A percentile compares a stretch with the other conserved stretches of the same genome.
Evolutionary conservation across 2,797 vertebrate species (phyloP).

Genomic region (Tenualosa ilisha): DNA sequence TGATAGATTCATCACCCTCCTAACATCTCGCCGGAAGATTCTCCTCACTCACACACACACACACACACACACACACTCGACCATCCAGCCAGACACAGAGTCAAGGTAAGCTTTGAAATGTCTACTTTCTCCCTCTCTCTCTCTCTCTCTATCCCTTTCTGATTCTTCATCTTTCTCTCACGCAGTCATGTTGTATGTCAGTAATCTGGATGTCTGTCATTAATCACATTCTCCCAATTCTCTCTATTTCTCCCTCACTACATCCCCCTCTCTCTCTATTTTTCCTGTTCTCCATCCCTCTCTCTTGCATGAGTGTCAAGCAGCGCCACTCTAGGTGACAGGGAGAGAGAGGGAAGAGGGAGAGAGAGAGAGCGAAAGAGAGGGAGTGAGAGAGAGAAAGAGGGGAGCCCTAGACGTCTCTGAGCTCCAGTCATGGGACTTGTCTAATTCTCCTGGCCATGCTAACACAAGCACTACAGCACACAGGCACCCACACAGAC

Average conservation of each 20-base stretch:
- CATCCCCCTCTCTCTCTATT: constrained; percentile 46
- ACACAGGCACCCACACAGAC: too few species aligned
- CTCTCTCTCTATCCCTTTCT: background rate
- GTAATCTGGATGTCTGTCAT: background rate
- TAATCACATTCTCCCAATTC: too few species aligned
- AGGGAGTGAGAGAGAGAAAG: constrained; percentile 57
- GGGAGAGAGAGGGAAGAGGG: constrained; percentile 50
- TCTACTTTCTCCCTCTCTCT: constrained; percentile 32
- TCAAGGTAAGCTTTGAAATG: constrained; percentile 56
- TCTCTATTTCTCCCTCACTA: too few species aligned
- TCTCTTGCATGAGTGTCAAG: background rate
- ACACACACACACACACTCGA: constrained; percentile 52
- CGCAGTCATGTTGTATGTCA: constrained; percentile 31
- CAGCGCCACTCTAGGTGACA: background rate
- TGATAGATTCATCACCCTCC: constrained; percentile 47
- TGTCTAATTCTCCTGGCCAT: constrained; percentile 68
- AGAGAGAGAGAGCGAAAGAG: constrained; percentile 48
- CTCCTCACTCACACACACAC: background rate
- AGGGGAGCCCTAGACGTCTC: constrained; percentile 62
- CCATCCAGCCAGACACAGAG: constrained; percentile 41
- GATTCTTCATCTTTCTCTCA: background rate
- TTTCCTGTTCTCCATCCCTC: background rate
- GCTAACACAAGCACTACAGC: constrained; percentile 44
- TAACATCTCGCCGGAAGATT: constrained; percentile 26
- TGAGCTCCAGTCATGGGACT: constrained; percentile 76